phyloP scores from a whole-genome alignment of 1,140 invertebrate species.

The Catajapyx aquilonaris region DNA sequence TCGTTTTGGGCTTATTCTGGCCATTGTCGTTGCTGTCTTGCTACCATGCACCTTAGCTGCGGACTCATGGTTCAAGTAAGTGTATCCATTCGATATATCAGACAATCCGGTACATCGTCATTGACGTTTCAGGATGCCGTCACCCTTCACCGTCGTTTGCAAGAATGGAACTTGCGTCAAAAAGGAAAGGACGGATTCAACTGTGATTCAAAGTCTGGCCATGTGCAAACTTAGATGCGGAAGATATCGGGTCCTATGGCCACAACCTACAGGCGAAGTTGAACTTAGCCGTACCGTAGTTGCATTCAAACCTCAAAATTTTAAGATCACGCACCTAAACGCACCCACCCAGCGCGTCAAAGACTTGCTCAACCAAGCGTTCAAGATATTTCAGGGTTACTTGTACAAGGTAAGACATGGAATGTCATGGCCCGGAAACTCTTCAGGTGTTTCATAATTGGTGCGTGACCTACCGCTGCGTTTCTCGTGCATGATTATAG shows the following conservation, averaged over 20 bases:
- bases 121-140: conserved; percentile 11
- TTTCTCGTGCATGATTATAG: too few species aligned
- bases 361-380: conserved; percentile 12
- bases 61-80: background rate
- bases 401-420: background rate
- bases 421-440: background rate
- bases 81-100: background rate
- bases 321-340: conserved; percentile 11
- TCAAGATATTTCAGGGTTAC: conserved; percentile 2
- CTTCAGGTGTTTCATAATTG: background rate
- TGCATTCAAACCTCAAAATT: conserved; percentile 14
- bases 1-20: background rate
- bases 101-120: background rate
- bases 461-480: too few species aligned
- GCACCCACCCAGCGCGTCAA: conserved; percentile 13
- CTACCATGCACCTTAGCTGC: background rate
- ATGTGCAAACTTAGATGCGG: conserved; percentile 13
- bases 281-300: conserved; percentile 14
- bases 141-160: conserved; percentile 14
- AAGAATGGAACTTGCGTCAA: conserved; percentile 15
- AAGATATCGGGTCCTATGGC: conserved; percentile 14
- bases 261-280: conserved; percentile 14
- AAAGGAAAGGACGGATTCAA: conserved; percentile 13
- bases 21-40: background rate
- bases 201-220: conserved; percentile 13